Evolutionary conservation across 2,888 invertebrate species (phyloP), one percentile per base, ranked within the genome.

Genomic region (Cylloceria caligata): DNA sequence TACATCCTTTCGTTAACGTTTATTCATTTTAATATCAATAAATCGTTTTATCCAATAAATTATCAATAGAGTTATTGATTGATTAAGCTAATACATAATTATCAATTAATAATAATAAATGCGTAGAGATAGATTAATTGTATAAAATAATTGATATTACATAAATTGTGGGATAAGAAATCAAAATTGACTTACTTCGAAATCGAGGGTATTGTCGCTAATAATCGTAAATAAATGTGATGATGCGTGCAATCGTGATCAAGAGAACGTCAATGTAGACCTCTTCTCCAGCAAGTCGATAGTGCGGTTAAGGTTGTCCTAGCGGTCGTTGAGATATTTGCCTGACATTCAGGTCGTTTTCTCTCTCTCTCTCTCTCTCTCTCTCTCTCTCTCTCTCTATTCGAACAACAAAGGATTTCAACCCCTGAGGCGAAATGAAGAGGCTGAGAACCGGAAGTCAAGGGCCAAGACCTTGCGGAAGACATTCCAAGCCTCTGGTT

Each of bases 401-500:
- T 55, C 65, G 21, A 42, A 52, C 65, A 71, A 81, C 74, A 81
- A 74, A 81, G 74, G 45, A 75, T 57, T 68, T 62, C 67, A 27
- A 36, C 34, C 34, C 47, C 42, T 21, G 52, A 75, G 71, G 80
- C 80, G 27, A 47, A 30, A 64, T 34, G 65, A 65, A 65, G 79
- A 75, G 65, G 71, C 74, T 69, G 60, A 62, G 75, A 79, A 81
- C 75, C 83, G 84, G 81, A 85, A 83, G 78, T 67, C 65, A 60
- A 68, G 76, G 79, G 83, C 49, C 72, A 73, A 75, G 42, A 3
- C 67, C 49, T 39, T 42, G 45, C 77, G 69, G 75, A 80, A 83
- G 80, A 84, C 67, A 78, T 80, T 64, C 80, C 79, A 69, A 80
- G 84, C 71, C 82, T 78, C 60, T 68, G 72, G 80, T 74, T 81